Evolutionary conservation across 2,888 invertebrate genomes (phyloP), one percentile per base, ranked within the genome.

Genomic region (Megaustenia siamemsis): DNA sequence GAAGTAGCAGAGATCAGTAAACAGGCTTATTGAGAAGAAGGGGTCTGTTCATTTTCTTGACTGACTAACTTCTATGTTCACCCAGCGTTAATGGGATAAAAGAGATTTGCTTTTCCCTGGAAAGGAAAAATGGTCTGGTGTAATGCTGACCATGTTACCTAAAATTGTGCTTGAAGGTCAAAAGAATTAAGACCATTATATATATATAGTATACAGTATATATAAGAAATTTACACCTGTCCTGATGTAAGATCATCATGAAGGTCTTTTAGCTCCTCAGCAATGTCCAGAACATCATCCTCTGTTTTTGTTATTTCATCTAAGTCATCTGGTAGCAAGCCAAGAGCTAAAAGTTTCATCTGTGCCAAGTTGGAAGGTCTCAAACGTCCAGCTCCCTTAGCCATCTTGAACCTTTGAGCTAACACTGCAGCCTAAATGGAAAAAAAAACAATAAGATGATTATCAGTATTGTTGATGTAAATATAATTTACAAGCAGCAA

Each of bases 231-330:
- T 4, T 68, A 38, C 21, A 88, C 88, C 86, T 86, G 86, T 56
- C 83, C 84, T 35, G 86, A 84, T 0, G 86, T 86, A 10, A 88
- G 82, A 18, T 88, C 87, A 15, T 88, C 86, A 21, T 85, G 83
- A 32, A 71, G 66, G 78, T 88, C 87, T 21, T 84, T 79, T 28
- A 88, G 79, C 5, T 84, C 75, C 63, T 84, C 86, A 56, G 85
- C 86, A 1, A 86, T 79, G 49, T 86, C 84, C 35, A 86, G 68
- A 18, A 88, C 84, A 43, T 87, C 86, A 18, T 86, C 87, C 40
- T 69, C 78, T 40, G 82, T 76, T 43, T 84, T 84, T 21, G 80
- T 66, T 60, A 86, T 79, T 38, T 85, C 85, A 63, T 86, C 84
- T 35, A 88, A 56, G 66, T 88, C 86, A 21, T 80, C 77, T 49